phyloP scores from a whole-genome alignment of 2,888 invertebrate genomes.

The Diarsia brunnea region DNA sequence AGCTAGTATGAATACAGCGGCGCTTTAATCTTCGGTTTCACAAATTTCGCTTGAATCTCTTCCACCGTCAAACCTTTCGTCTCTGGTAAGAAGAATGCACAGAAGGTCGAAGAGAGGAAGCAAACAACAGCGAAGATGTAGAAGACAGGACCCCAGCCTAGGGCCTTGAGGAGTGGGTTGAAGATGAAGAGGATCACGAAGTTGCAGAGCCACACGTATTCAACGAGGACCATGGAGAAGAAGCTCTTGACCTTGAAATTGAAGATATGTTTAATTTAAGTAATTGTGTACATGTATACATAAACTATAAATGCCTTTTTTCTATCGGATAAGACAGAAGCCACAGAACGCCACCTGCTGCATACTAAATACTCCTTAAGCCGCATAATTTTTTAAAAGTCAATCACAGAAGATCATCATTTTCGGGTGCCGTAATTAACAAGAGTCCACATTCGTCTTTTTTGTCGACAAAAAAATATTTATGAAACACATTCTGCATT shows the following conservation, averaged over 20 bases:
- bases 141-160: constrained; percentile 80
- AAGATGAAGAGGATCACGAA: constrained; percentile 79
- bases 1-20: constrained; percentile 22
- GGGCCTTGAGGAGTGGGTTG: constrained; percentile 74
- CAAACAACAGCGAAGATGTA: constrained; percentile 77
- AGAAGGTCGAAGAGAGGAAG: constrained; percentile 71
- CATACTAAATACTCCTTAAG: not conserved
- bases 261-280: constrained; percentile 9
- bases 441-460: not conserved
- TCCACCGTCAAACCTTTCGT: constrained; percentile 42
- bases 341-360: not conserved
- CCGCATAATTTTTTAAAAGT: not conserved
- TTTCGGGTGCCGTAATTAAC: not conserved
- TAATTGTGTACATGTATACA: not conserved
- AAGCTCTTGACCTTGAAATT: constrained; percentile 76
- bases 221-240: constrained; percentile 75
- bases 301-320: not conserved
- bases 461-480: not conserved
- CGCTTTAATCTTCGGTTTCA: constrained; percentile 35
- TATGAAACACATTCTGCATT: not conserved
- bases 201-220: constrained; percentile 80
- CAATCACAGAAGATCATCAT: not conserved
- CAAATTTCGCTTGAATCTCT: constrained; percentile 35
- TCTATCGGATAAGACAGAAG: not conserved
- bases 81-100: constrained; percentile 47